phyloP scores from a whole-genome alignment of 64 coral and sea anemone genomes.

The Porites australiensis region DNA sequence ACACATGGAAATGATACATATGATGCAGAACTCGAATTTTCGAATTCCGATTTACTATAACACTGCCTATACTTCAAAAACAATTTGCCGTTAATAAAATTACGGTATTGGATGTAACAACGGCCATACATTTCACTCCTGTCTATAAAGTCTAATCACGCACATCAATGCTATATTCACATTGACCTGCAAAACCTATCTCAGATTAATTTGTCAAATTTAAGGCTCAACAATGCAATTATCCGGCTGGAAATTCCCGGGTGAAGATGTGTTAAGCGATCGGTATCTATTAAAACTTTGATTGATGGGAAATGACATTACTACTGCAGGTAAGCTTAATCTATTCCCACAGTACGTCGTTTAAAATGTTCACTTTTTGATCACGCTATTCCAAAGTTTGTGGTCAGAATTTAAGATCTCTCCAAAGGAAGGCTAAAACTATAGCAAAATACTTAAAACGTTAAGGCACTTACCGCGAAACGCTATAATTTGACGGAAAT shows the following conservation, averaged over 20 bases:
- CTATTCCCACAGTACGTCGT: background rate
- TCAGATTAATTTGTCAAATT: background rate
- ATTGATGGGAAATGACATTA: too few species aligned
- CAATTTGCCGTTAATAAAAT: too few species aligned
- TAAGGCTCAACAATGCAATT: background rate
- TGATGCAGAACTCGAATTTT: too few species aligned
- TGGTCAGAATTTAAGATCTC: background rate
- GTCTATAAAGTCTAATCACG: too few species aligned
- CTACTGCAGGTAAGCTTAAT: too few species aligned
- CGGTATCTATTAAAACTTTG: background rate
- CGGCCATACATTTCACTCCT: too few species aligned
- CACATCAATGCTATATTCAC: too few species aligned
- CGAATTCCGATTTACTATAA: too few species aligned
- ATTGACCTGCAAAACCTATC: background rate
- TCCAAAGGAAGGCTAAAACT: too few species aligned
- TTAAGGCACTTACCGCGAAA: background rate
- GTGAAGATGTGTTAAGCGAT: background rate
- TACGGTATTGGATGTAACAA: too few species aligned
- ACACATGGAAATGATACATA: too few species aligned
- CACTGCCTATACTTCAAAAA: too few species aligned
- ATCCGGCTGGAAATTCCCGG: background rate
- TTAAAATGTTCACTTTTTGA: conserved; percentile 13
- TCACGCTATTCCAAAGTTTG: background rate
- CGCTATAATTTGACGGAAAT: background rate
- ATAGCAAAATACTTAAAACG: background rate